Conservation (phyloP, 2,113 vertebrate species). For the Uria aalge region DNA sequence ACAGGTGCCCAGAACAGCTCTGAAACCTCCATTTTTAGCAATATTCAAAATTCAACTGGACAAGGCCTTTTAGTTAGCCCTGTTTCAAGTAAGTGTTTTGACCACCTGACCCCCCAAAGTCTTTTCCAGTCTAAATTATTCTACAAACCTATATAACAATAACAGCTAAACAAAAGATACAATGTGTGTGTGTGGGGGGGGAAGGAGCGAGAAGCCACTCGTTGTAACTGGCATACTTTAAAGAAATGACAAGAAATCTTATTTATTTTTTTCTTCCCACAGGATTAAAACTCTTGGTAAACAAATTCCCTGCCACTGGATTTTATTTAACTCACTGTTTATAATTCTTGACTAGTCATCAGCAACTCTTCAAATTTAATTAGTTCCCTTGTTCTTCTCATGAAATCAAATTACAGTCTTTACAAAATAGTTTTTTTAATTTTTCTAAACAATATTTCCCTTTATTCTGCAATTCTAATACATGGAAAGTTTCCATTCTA, state of each 20-base stretch:
- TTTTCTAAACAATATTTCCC: not conserved
- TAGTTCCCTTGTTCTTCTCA: not conserved
- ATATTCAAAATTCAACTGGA: not conserved
- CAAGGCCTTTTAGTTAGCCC: not conserved
- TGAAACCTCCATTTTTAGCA: not conserved
- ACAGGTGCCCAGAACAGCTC: not conserved
- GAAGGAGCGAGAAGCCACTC: not conserved
- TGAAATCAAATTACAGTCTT: not conserved
- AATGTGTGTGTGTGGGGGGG: too few relatives aligned
- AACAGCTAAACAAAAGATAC: not conserved
- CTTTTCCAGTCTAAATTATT: not conserved
- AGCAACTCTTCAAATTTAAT: constrained; percentile 6
- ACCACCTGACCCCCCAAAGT: not conserved
- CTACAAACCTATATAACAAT: not conserved
- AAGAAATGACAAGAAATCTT: not conserved
- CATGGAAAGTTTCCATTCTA: not conserved
- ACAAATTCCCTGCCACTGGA: not conserved
- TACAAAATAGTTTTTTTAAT: not conserved
- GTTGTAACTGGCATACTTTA: not conserved
- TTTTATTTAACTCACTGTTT: not conserved
- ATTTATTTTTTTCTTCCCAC: not conserved
- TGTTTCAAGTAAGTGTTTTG: not conserved
- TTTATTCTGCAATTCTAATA: not conserved
- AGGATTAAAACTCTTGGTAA: not conserved
- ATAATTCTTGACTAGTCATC: not conserved